phyloP scores from a whole-genome alignment of 2,888 invertebrate species.

The Torymus aiolomorphi region DNA sequence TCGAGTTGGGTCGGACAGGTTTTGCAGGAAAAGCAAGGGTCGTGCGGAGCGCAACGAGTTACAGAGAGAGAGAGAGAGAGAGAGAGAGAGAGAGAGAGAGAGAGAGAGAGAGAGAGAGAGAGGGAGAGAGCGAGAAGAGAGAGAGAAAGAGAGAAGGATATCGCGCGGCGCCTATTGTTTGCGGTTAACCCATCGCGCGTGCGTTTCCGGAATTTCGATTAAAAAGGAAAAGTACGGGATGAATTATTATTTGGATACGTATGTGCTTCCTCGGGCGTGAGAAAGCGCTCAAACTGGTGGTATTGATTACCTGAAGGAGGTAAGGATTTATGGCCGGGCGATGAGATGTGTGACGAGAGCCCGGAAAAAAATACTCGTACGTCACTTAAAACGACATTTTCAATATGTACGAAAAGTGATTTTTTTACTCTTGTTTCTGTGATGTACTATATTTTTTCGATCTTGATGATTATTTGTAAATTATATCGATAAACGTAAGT shows the following conservation, averaged over 20 bases:
- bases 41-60: conserved; percentile 14
- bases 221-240: conserved; percentile 57
- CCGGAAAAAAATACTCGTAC: not conserved
- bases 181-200: conserved; percentile 72
- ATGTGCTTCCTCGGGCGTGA: conserved; percentile 66
- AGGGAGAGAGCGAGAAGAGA: no score
- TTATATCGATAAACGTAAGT: no score
- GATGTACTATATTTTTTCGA: no score
- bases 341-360: not conserved
- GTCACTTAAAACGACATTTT: not conserved
- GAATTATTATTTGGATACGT: conserved; percentile 61
- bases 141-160: conserved; percentile 47
- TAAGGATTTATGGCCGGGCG: no score
- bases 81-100: no score
- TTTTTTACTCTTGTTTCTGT: not conserved
- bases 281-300: conserved; percentile 63
- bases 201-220: conserved; percentile 63
- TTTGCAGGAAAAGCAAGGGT: conserved; percentile 55
- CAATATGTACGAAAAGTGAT: not conserved
- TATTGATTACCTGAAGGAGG: conserved; percentile 34
- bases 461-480: no score
- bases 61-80: no score
- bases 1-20: conserved; percentile 61
- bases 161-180: conserved; percentile 65
- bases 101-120: no score